Evolutionary conservation across 2,888 invertebrate species (phyloP), one percentile per base, ranked within the genome.

Genomic region (Notocelia uddmanniana): DNA sequence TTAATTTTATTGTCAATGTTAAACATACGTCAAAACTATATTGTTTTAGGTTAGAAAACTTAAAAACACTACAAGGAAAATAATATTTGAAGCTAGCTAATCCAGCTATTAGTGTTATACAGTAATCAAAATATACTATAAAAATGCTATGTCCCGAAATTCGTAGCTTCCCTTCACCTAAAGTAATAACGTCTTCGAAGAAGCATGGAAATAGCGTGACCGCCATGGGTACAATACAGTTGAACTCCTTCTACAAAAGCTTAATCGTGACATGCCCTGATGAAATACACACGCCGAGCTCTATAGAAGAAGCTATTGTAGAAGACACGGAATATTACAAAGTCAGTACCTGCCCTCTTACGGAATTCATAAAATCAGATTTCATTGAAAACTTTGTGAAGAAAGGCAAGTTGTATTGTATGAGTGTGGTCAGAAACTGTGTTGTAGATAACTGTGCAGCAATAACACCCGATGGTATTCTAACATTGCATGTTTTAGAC

Each of bases 131-230:
- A 34, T n/a, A n/a, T 15, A 41, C 41, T 15, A 41, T 3, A 0
- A 80, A 74, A 70, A 89, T 92, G 93, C 75, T 93, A 21, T 88
- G 89, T 70, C 93, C 93, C 23, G 92, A 93, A 84, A 85, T 92
- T 23, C 82, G 80, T 68, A 85, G 89, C 74, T 92, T 92, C 76
- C 86, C 89, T 3, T 76, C 87, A 2, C 92, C 93, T 0, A 92
- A 89, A 87, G 82, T 89, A 10, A 80, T 86, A 48, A 78, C 81
- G 34, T 78, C 77, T 2, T 77, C 77, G 3, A 87, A 83, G 73
- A 76, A 79, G 75, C 80, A 82, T 70, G 76, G 83, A 73, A 81
- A 80, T 55, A 75, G 85, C 5, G 82, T 85, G 48, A 74, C 76
- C 0, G 80, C 86, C 2, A 76, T 76, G 55, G 77, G 84, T 74